Evolutionary conservation across 2,113 vertebrate species (phyloP), one percentile per base, ranked within the genome.

Genomic region (Cygnus atratus): DNA sequence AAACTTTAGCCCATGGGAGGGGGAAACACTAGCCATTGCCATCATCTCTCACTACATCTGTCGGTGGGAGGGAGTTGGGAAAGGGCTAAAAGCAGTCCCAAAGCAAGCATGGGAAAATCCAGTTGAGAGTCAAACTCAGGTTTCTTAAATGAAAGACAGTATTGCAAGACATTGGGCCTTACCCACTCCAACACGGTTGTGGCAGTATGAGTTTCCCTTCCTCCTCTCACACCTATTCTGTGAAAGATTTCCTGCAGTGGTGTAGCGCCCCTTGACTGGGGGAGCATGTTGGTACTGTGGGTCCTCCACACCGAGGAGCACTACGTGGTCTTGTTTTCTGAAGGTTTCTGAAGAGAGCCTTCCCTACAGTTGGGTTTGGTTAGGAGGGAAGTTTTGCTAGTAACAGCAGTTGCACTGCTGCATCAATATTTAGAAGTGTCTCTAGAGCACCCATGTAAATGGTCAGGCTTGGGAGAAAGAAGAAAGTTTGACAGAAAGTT

Each of bases 91-190:
- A 29, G 90, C 48, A 90, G 44, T 87, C 79, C 79, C 72, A 77
- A 65, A 93, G 72, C 61, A 87, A 95, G 86, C 89, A 41, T 2
- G 66, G 87, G 79, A 89, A 94, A 89, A 93, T 83, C 62, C 58
- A 68, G 80, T 50, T 90, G 89, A 93, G 90, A 72, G 41, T 93
- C 84, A 93, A 91, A 87, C 96, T 97, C 94, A 95, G 94, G 87
- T 96, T 93, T 96, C 88, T 84, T 85, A 84, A 84, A 54, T 62
- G 70, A 68, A 77, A 75, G 48, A 89, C 58, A 66, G 33, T 63
- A 31, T 84, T 80, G 35, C 62, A 48, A 83, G 82, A 67, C 82
- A 59, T 74, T 6, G 2, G 89, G 86, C 84, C 87, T 93, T 93
- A 93, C 50, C 48, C 58, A 8, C 77, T 82, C 13, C 61, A 75